Conservation (phyloP, 2,888 invertebrate genomes). For the Lydus trimaculatus region DNA sequence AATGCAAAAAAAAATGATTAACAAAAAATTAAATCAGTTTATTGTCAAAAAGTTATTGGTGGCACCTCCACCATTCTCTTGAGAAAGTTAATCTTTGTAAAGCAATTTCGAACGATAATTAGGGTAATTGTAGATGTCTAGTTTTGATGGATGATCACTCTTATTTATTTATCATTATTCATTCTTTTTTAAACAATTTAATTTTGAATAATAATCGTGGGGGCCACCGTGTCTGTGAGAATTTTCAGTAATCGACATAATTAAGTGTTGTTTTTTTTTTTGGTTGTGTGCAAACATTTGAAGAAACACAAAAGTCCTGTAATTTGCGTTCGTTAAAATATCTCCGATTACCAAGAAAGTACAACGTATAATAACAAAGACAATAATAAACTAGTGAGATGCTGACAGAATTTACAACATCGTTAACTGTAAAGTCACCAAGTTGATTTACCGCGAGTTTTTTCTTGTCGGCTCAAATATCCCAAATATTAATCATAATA, state of each 20-base stretch:
- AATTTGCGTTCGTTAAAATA: constrained; percentile 29
- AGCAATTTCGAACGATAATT: constrained; percentile 16
- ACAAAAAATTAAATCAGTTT: too few relatives aligned
- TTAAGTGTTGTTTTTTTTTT: too few relatives aligned
- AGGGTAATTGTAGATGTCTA: constrained; percentile 15
- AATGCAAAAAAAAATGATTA: too few relatives aligned
- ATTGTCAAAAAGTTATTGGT: constrained; percentile 6
- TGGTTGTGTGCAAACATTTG: too few relatives aligned
- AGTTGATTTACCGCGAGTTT: constrained; percentile 5
- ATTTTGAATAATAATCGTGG: background rate
- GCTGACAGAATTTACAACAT: constrained; percentile 30
- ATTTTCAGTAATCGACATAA: background rate
- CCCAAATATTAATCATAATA: background rate
- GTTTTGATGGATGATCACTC: constrained; percentile 24
- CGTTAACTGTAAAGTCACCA: constrained; percentile 24
- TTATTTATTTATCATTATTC: background rate
- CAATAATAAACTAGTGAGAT: constrained; percentile 24
- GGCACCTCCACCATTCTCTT: background rate
- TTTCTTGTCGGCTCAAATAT: background rate
- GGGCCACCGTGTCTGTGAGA: background rate
- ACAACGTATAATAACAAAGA: constrained; percentile 14
- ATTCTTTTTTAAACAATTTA: too few relatives aligned
- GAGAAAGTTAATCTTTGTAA: background rate
- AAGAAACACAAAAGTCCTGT: too few relatives aligned
- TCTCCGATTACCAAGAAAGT: constrained; percentile 20